Base-by-base conservation (phyloP, 2,797 vertebrate genomes). In the Artibeus jamaicensis region DNA sequence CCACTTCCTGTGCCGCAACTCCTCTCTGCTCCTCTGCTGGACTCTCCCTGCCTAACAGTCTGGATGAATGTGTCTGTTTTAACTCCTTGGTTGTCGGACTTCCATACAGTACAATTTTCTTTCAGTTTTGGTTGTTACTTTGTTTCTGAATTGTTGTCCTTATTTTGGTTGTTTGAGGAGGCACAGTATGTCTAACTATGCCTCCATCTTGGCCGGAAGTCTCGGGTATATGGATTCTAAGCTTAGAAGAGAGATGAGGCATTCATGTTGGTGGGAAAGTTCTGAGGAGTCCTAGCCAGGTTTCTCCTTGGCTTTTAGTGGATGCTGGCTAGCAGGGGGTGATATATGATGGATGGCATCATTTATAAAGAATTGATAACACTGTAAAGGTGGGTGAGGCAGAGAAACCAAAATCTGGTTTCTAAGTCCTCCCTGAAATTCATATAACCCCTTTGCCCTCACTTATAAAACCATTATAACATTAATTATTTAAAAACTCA, bases 341-440 rank as follows among this genome's bases (percentile, higher is more conserved):
- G 68, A 81, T 88, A 34, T 0, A 85, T 37, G 73, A 70, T 89
- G 37, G 55, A 42, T 81, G 29, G 14, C 59, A 68, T 82, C 39
- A 22, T 93, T 87, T 94, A 62, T 65, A 59, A 88, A 86, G 84
- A 91, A 89, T 44, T 39, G 18, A 39, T 89, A 62, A 50, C 39
- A 70, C 26, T 53, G 24, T 65, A 39, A 85, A 92, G 12, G 37
- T 91, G 26, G 74, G 9, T 84, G 55, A 21, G 29, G 70, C 93
- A 48, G 21, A 86, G 83, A 87, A 93, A 90, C 1, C 83, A 68
- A 77, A 71, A 19, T 55, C 34, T 87, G n/a, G 42, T 87, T 93
- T 96, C 29, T 55, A 37, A 94, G 62, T 87, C 44, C 14, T 88
- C 34, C 39, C 59, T 82, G 67, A 93, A 93, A 71, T 48, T 71